A percentile compares a stretch with the other conserved stretches of the same genome.
These are phyloP conservation scores for Spicauda simplicius DNA, from an alignment of 2,888 invertebrate species.

Conservation along the genomic window DNA sequence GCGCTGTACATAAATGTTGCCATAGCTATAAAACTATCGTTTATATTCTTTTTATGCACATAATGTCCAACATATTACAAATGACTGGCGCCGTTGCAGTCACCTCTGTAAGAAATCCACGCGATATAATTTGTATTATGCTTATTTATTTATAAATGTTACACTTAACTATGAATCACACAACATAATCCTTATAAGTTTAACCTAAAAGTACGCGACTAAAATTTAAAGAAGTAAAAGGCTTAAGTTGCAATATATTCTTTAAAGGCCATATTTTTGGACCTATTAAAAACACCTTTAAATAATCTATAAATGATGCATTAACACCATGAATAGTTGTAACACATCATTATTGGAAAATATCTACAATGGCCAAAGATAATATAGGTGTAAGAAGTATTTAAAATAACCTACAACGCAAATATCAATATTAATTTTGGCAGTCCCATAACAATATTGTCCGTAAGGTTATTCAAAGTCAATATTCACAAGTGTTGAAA, in stretches of 20 bases:
- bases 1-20: slow-evolving; percentile 27
- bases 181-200: background rate
- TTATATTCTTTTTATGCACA: slow-evolving; percentile 32
- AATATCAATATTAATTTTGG: background rate
- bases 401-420: no score
- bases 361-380: no score
- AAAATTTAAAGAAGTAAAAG: background rate
- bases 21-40: slow-evolving; percentile 25
- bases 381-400: no score
- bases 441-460: background rate
- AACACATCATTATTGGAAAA: no score
- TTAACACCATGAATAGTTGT: no score
- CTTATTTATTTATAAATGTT: slow-evolving; percentile 5
- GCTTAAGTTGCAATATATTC: no score
- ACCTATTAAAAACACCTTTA: no score
- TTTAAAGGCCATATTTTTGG: no score
- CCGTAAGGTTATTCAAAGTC: background rate
- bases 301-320: no score
- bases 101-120: slow-evolving; percentile 33
- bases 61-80: slow-evolving; percentile 28
- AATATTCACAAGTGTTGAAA: background rate
- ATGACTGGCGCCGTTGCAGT: slow-evolving; percentile 31
- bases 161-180: background rate
- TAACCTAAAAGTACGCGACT: background rate
- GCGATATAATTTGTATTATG: slow-evolving; percentile 8